These are phyloP conservation scores for Elymnias hypermnestra DNA, from an alignment of 1,140 invertebrate species.

Conservation along the genomic window DNA sequence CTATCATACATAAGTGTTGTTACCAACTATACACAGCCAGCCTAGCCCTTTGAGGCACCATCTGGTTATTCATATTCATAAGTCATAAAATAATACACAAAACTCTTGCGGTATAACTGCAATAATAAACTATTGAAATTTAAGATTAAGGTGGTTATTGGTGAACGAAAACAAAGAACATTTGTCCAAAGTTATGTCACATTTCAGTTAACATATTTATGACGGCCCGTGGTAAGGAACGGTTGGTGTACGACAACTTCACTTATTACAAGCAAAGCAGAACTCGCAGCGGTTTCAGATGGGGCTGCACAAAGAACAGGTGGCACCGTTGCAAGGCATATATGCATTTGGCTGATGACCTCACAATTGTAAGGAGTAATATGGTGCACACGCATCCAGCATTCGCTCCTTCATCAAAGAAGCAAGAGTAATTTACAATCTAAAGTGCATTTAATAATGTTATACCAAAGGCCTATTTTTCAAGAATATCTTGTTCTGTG, in stretches of 20 bases:
- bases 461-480: not conserved
- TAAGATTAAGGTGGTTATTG: too few species aligned
- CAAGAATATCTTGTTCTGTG: too few species aligned
- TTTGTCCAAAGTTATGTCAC: constrained; percentile 21
- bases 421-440: constrained; percentile 6
- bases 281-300: constrained; percentile 54
- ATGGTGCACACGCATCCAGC: constrained; percentile 62
- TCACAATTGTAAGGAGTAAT: constrained; percentile 62
- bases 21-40: too few species aligned
- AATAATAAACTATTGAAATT: too few species aligned
- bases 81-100: too few species aligned
- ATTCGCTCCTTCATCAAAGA: constrained; percentile 33
- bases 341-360: constrained; percentile 57
- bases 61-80: too few species aligned
- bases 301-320: constrained; percentile 67
- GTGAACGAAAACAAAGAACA: too few species aligned
- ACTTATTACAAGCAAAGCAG: constrained; percentile 67
- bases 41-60: too few species aligned
- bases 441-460: not conserved
- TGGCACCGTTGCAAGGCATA: constrained; percentile 68
- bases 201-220: constrained; percentile 73
- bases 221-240: constrained; percentile 62
- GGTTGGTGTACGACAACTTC: constrained; percentile 53
- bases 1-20: too few species aligned
- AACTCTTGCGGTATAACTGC: too few species aligned